A percentile compares a stretch with the other conserved stretches of the same genome.
Conservation (phyloP, 2,113 vertebrate species). For the Stictonetta naevosa region DNA sequence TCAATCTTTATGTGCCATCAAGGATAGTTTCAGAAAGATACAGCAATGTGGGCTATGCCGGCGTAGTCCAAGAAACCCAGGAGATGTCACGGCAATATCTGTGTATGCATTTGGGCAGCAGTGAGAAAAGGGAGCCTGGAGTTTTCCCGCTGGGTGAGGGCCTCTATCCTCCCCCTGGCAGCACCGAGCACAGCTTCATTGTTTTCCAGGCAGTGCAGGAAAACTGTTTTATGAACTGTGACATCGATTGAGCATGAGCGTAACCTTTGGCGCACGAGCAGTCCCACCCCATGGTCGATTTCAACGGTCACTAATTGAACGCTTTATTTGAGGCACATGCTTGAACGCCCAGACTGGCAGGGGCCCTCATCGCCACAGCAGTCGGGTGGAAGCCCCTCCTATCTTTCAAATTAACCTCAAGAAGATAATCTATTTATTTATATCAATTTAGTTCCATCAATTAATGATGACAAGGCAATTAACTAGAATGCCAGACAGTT, state of each 20-base stretch:
- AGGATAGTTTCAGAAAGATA: background rate
- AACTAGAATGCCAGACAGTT: conserved; percentile 66
- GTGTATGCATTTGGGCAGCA: background rate
- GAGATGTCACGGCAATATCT: background rate
- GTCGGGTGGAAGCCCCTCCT: background rate
- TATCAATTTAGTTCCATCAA: conserved; percentile 62
- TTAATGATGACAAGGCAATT: conserved; percentile 74
- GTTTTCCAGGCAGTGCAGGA: background rate
- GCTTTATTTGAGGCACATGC: background rate
- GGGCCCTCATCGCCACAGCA: background rate
- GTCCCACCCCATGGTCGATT: background rate
- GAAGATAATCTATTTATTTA: conserved; percentile 66
- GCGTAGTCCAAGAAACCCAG: accelerated
- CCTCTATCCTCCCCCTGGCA: background rate
- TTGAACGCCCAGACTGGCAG: background rate
- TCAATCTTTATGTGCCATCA: too few species aligned
- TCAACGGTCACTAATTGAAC: accelerated
- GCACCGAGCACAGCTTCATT: background rate
- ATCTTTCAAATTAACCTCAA: conserved; percentile 1
- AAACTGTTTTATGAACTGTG: background rate
- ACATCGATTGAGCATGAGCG: accelerated
- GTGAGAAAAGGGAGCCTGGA: background rate
- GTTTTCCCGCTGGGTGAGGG: too few species aligned
- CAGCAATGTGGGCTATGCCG: accelerated
- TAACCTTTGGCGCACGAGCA: accelerated